Conservation (phyloP, 2,113 vertebrate species). For the Lepidothrix coronata region DNA sequence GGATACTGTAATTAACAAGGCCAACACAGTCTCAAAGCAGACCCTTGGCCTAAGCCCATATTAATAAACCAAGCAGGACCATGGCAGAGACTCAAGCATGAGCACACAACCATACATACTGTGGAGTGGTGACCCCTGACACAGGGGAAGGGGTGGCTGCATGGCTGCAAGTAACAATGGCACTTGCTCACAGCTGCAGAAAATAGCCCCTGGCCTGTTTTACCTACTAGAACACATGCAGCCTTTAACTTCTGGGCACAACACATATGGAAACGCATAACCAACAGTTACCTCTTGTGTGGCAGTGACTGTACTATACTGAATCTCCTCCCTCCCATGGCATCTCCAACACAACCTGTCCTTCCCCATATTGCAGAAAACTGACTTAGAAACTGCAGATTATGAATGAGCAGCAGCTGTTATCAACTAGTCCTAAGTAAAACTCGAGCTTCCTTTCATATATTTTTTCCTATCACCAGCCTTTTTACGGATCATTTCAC, state of each 20-base stretch:
- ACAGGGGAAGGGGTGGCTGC: not conserved
- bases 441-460: not conserved
- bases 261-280: not conserved
- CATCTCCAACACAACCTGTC: not conserved
- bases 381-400: not conserved
- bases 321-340: not conserved
- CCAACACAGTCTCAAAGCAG: not conserved
- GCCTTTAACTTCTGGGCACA: not conserved
- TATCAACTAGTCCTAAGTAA: not conserved
- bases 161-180: fast-evolving
- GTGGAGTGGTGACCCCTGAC: not conserved
- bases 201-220: not conserved
- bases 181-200: not conserved
- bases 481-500: not conserved
- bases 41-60: not conserved
- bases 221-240: not conserved
- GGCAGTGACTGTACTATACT: not conserved
- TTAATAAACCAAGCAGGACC: not conserved
- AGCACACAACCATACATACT: fast-evolving
- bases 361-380: not conserved
- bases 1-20: not conserved
- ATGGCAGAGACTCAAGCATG: fast-evolving
- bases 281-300: not conserved
- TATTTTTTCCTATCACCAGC: not conserved
- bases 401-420: not conserved